Evolutionary conservation across 2,113 vertebrate genomes (phyloP).

Genomic region (Acanthochromis polyacanthus): DNA sequence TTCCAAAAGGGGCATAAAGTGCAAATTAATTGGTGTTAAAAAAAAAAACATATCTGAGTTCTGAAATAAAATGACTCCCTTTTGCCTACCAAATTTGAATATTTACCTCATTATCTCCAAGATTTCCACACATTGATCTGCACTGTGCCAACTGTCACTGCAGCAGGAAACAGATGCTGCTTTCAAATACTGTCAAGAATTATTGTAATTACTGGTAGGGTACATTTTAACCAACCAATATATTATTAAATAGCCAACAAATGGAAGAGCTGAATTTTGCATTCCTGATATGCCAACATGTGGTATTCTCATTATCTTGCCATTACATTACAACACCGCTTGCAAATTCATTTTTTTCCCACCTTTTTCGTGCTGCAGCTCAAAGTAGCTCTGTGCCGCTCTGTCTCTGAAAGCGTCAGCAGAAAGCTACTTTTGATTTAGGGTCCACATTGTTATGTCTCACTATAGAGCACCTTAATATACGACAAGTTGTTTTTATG

Average conservation of each 20-base stretch:
- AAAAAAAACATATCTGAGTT: not conserved
- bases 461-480: conserved; percentile 50
- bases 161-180: conserved; percentile 35
- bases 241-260: conserved; percentile 38
- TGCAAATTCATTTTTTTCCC: not conserved
- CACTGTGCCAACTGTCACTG: conserved; percentile 19
- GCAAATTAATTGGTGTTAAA: not conserved
- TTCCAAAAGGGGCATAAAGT: conserved; percentile 2
- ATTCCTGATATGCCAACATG: not conserved
- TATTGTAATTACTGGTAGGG: conserved; percentile 25
- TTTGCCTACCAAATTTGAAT: conserved; percentile 24
- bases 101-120: conserved; percentile 38
- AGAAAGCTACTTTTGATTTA: conserved; percentile 57
- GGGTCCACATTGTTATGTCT: conserved; percentile 48
- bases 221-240: conserved; percentile 15
- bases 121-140: conserved; percentile 25
- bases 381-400: conserved; percentile 22
- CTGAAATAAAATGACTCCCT: conserved; percentile 6
- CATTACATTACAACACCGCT: not conserved
- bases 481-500: conserved; percentile 53
- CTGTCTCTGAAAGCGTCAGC: conserved; percentile 14
- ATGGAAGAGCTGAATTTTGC: not conserved
- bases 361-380: conserved; percentile 13
- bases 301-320: conserved; percentile 7
- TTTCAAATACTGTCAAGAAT: conserved; percentile 19